A percentile compares a stretch with the other conserved stretches of the same genome.
These are phyloP conservation scores for Drosophila sulfurigaster DNA, from an alignment of 1,140 invertebrate genomes.

Conservation along the genomic window DNA sequence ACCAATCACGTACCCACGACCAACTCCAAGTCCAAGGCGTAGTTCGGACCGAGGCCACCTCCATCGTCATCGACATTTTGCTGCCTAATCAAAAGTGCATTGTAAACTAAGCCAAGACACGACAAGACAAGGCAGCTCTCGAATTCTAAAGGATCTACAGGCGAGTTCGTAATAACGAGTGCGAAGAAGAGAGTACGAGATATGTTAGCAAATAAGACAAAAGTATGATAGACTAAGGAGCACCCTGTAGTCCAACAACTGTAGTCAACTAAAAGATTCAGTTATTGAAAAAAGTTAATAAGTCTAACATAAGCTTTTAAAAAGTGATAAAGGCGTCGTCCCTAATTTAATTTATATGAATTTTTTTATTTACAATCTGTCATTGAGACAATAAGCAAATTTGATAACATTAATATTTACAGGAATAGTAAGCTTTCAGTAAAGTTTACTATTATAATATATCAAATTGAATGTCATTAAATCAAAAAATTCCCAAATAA, in stretches of 20 bases:
- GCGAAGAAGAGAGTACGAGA: not conserved
- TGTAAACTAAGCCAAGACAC: conserved; percentile 73
- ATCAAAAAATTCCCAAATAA: not conserved
- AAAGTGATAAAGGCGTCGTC: rapidly evolving
- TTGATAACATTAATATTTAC: too few species aligned
- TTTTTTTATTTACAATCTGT: too few species aligned
- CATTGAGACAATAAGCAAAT: too few species aligned
- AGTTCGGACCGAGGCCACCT: conserved; percentile 42
- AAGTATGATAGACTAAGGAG: not conserved
- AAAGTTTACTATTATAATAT: too few species aligned
- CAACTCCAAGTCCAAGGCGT: not conserved
- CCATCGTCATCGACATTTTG: conserved; percentile 5
- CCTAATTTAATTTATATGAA: too few species aligned
- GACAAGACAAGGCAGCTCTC: conserved; percentile 57
- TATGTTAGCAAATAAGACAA: not conserved
- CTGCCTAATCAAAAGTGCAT: conserved; percentile 78
- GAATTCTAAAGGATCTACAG: conserved; percentile 72
- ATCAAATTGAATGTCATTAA: not conserved
- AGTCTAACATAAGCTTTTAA: too few species aligned
- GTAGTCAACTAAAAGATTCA: too few species aligned
- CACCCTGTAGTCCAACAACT: conserved; percentile 1
- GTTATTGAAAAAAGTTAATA: too few species aligned
- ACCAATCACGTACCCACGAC: conserved; percentile 75
- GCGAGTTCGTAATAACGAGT: conserved; percentile 39
- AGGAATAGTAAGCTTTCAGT: too few species aligned